Evolutionary conservation across 2,113 vertebrate species (phyloP).

Genomic region (Sorex araneus): DNA sequence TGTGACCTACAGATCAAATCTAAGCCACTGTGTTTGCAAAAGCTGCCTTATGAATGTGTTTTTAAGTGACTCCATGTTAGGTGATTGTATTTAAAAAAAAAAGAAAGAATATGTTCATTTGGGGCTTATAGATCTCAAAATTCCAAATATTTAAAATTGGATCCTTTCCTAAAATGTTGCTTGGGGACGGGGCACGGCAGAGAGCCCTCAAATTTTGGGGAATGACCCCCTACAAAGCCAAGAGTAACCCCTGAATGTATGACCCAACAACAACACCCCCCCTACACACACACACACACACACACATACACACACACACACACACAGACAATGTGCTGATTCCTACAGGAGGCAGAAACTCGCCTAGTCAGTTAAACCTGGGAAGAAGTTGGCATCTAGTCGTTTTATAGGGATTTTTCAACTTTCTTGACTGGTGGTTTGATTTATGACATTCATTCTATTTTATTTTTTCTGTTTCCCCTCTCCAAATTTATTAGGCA

Average conservation of each 20-base stretch:
- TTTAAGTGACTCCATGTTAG: conserved; percentile 11
- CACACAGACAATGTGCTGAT: too few species aligned
- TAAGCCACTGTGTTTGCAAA: background rate
- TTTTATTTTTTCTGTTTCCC: background rate
- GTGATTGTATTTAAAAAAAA: background rate
- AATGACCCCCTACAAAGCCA: too few species aligned
- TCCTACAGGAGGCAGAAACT: background rate
- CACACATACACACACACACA: too few species aligned
- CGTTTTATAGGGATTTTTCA: conserved; percentile 46
- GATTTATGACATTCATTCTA: conserved; percentile 5
- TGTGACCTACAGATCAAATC: background rate
- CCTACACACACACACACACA: too few species aligned
- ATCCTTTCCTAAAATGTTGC: conserved; percentile 17
- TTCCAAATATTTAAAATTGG: conserved; percentile 25
- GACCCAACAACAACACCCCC: too few species aligned
- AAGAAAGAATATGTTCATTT: conserved; percentile 14
- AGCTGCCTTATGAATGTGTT: conserved; percentile 1
- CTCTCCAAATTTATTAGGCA: conserved; percentile 38
- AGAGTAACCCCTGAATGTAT: too few species aligned
- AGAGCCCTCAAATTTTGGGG: background rate
- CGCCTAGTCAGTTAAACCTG: conserved; percentile 8
- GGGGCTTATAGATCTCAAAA: conserved; percentile 32
- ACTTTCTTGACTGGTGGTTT: background rate
- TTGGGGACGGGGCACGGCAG: too few species aligned
- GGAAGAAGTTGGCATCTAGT: background rate